Base-by-base conservation (phyloP, 2,113 vertebrate species). In the Xenopus tropicalis region DNA sequence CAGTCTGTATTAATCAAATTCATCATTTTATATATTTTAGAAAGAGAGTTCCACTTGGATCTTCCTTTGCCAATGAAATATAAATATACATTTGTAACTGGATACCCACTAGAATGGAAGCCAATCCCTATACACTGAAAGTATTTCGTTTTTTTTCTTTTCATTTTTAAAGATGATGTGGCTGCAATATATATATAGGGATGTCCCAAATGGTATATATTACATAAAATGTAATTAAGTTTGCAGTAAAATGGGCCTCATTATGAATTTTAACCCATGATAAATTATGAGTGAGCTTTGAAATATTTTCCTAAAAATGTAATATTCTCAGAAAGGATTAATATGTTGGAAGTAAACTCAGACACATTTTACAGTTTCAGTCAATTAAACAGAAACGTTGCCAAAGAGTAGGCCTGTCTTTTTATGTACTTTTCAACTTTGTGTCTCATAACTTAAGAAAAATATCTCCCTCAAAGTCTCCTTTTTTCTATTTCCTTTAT, bases 231-330 rank as follows among this genome's bases (percentile, higher is more conserved):
- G 61, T 23, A 64, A 54, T 54, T 29, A 64, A 64, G 43, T 52
- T 11, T 54, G n/a, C n/a, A 14, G n/a, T 56, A 25, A 22, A 64
- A 65, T 29, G 16, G 14, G 7, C 17, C 3, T 64, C 46, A 65
- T 64, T 72, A 72, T 56, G 43, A 54, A 22, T 23, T 64, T 42
- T 29, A 13, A 64, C 14, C 44, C 58, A 23, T 54, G 54, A 65
- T 14, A 65, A 72, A 23, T 54, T 72, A 56, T 42, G 59, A 72
- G 14, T 59, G 12, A 3, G 11, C 20, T 65, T n/a, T 61, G 24
- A 63, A 51, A 29, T 62, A 52, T 37, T 63, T 63, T 21, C 59
- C 59, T 48, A 6, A 52, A 51, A 54, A 71, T 63, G 70, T 63
- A 63, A 63, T 71, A 37, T 43, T 42, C 29, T 64, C 61, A 25